Evolutionary conservation across 2,888 invertebrate species (phyloP), one percentile per base, ranked within the genome.

Genomic region (Alloscopus bannaensis): DNA sequence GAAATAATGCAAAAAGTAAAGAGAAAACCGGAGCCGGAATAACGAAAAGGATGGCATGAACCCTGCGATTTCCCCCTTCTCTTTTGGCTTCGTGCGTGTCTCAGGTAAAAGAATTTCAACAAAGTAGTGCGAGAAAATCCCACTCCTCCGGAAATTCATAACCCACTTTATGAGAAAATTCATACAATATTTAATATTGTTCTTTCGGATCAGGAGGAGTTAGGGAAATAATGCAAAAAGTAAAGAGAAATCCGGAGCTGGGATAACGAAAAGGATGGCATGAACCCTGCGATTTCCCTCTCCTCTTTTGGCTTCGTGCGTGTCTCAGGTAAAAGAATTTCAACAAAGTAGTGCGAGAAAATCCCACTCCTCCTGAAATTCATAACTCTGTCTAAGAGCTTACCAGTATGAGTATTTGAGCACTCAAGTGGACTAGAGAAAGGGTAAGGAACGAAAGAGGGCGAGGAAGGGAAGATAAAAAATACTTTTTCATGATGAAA

Each of bases 111-210:
- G 24, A 45, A 52, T 52, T 59, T 66, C 66, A 70, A 59, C 26
- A 20, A 18, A 59, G 59, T 28, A 59, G 42, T n/a, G 57, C 24
- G 55, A 55, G 57, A 70, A 70, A 70, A 59, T 70, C 59, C 55
- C 69, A 29, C 13, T 59, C 69, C 57, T 70, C 59, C 69, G 29
- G 24, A 59, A 69, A 70, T 70, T 70, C 70, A 71, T 62, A 71
- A 47, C 60, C 60, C 60, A 16, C 18, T 36, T 13, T 36, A 13
- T n/a, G 62, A 62, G 57, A 31, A 62, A 71, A 72, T 52, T 40
- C 72, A 29, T 55, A 64, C 55, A 72, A 72, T 64, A 65, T 72
- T 72, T 64, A 72, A 65, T 72, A 72, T 64, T 71, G 6, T 59
- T 62, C 60, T 18, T 22, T 40, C 31, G 59, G 31, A 29, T 59